phyloP scores from a whole-genome alignment of 2,888 invertebrate species.

The Tromatobia lineatoria region DNA sequence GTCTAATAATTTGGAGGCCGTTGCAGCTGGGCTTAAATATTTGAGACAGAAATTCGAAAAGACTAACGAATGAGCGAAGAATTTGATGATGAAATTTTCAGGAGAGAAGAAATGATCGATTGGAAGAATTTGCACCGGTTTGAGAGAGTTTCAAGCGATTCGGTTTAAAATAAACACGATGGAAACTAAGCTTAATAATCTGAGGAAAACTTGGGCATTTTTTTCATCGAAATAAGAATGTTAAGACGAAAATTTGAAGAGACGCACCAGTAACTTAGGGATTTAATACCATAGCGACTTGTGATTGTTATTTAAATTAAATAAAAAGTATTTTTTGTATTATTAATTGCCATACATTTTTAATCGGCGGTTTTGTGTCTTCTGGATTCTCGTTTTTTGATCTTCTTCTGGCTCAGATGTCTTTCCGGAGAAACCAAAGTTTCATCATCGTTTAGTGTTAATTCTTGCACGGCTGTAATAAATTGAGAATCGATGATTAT shows the following conservation, averaged over 20 bases:
- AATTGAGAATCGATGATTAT: not conserved
- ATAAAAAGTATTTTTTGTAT: constrained; percentile 16
- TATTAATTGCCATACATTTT: constrained; percentile 28
- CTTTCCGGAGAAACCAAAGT: not conserved
- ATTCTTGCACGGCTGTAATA: constrained; percentile 45
- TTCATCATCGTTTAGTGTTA: not conserved
- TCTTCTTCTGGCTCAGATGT: constrained; percentile 8
- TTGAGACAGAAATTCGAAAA: constrained; percentile 81
- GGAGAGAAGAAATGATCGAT: constrained; percentile 91
- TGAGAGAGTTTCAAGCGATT: constrained; percentile 78
- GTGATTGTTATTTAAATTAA: not conserved
- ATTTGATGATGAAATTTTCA: not conserved
- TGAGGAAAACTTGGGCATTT: too few relatives aligned
- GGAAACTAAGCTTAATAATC: too few relatives aligned
- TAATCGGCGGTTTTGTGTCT: not conserved
- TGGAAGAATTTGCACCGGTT: constrained; percentile 92
- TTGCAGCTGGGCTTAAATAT: constrained; percentile 75
- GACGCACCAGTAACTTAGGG: constrained; percentile 54
- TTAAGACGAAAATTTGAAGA: constrained; percentile 80
- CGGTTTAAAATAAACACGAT: too few relatives aligned
- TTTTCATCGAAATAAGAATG: constrained; percentile 79
- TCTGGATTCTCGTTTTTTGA: constrained; percentile 31
- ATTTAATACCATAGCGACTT: constrained; percentile 29
- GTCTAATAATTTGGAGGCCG: too few relatives aligned
- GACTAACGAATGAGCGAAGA: constrained; percentile 55